Percentiles rank a stretch among this genome's conserved stretches.
Evolutionary conservation across 2,113 vertebrate genomes (phyloP).

Genomic region (Gadus chalcogrammus): DNA sequence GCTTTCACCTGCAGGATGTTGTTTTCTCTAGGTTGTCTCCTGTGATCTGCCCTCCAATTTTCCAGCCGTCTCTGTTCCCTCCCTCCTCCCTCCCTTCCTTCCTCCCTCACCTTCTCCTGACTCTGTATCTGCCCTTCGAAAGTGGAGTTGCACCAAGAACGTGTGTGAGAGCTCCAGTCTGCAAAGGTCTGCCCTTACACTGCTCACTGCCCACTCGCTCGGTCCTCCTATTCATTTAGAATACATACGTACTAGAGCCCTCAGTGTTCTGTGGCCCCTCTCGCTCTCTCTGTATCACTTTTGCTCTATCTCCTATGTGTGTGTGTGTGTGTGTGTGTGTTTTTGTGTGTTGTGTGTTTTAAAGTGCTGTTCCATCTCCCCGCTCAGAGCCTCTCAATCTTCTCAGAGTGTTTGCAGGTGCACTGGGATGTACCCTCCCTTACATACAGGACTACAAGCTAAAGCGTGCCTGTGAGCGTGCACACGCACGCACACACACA

Average conservation of each 20-base stretch:
- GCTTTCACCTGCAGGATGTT: constrained; percentile 57
- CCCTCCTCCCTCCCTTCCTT: constrained; percentile 29
- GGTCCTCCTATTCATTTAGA: not conserved
- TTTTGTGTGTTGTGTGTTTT: not conserved
- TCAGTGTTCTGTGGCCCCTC: no score
- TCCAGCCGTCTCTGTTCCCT: constrained; percentile 40
- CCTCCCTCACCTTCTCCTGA: constrained; percentile 21
- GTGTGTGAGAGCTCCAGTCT: not conserved
- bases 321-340: no score
- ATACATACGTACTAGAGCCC: no score
- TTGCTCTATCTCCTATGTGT: no score
- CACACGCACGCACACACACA: not conserved
- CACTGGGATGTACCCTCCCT: not conserved
- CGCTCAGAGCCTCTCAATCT: not conserved
- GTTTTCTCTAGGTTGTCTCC: constrained; percentile 48
- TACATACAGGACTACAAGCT: no score
- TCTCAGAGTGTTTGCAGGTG: not conserved
- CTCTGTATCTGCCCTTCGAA: constrained; percentile 3
- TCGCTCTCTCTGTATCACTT: no score
- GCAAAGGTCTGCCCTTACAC: not conserved
- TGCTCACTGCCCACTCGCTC: not conserved
- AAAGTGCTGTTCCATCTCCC: not conserved
- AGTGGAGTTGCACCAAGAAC: not conserved
- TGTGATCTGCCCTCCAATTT: constrained; percentile 54
- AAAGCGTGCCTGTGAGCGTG: constrained; percentile 1